Conservation (phyloP, 2,888 invertebrate genomes). For the Pyrochroa serraticornis region DNA sequence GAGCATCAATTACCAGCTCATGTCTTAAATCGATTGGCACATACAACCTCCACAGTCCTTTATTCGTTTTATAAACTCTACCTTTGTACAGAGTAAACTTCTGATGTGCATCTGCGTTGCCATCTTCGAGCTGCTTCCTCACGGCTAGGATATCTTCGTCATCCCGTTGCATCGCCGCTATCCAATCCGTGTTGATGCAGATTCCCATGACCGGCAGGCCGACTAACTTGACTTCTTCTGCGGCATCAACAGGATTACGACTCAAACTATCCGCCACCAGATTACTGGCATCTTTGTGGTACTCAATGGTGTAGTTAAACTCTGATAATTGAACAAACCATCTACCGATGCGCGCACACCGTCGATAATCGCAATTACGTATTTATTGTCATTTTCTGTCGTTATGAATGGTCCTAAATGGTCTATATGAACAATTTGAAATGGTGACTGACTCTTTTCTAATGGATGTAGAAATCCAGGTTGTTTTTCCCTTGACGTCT, state of each 20-base stretch:
- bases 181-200: conserved; percentile 29
- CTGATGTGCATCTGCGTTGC: neutral
- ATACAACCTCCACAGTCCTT: conserved; percentile 19
- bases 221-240: conserved; percentile 16
- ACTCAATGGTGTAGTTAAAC: conserved; percentile 28
- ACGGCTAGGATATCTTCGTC: neutral
- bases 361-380: no score
- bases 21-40: conserved; percentile 24
- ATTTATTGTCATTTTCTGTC: no score
- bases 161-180: conserved; percentile 24
- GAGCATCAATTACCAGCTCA: no score
- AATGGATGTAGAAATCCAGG: no score
- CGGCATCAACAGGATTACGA: conserved; percentile 22
- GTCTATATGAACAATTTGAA: no score
- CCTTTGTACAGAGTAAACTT: conserved; percentile 19
- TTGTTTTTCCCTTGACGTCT: no score
- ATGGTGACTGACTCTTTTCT: no score
- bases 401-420: no score
- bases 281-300: conserved; percentile 27
- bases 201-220: conserved; percentile 28
- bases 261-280: conserved; percentile 24
- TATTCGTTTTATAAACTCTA: conserved; percentile 25
- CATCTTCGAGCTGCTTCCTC: no score
- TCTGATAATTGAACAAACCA: conserved; percentile 28
- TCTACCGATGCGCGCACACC: neutral